Conservation (phyloP, 2,113 vertebrate species). For the Himantopus leucocephalus region DNA sequence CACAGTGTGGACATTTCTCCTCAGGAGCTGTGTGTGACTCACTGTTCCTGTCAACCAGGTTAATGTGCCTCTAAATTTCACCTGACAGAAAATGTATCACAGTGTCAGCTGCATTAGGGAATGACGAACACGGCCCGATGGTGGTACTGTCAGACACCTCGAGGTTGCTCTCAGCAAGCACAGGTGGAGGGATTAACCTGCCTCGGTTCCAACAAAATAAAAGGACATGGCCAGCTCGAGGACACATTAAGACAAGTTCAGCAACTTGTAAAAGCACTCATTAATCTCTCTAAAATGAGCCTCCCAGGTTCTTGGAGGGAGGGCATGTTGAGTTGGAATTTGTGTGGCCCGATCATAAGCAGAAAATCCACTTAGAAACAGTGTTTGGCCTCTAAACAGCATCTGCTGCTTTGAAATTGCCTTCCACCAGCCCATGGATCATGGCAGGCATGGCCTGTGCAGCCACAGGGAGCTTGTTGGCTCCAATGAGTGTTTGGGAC, state of each 20-base stretch:
- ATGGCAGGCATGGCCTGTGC: fast-evolving
- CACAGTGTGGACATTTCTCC: background rate
- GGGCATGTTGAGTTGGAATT: background rate
- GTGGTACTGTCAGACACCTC: background rate
- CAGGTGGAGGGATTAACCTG: background rate
- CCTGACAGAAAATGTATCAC: constrained; percentile 39
- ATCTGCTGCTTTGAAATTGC: fast-evolving
- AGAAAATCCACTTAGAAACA: background rate
- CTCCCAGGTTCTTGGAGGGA: background rate
- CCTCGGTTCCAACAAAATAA: background rate
- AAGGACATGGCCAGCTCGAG: background rate
- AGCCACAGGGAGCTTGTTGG: background rate
- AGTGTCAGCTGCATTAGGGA: background rate
- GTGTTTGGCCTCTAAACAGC: background rate
- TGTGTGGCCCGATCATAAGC: background rate
- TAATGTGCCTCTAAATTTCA: constrained; percentile 54
- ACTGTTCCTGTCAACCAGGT: background rate
- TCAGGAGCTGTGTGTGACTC: constrained; percentile 28
- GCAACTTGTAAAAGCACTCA: background rate
- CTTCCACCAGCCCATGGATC: background rate
- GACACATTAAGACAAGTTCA: background rate
- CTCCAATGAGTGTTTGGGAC: background rate
- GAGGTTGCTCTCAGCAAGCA: background rate
- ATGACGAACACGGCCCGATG: fast-evolving
- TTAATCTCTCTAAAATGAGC: constrained; percentile 17